Percentiles rank a stretch among this genome's conserved stretches.
Conservation (phyloP, 1,140 invertebrate species). For the Homalodisca vitripennis region DNA sequence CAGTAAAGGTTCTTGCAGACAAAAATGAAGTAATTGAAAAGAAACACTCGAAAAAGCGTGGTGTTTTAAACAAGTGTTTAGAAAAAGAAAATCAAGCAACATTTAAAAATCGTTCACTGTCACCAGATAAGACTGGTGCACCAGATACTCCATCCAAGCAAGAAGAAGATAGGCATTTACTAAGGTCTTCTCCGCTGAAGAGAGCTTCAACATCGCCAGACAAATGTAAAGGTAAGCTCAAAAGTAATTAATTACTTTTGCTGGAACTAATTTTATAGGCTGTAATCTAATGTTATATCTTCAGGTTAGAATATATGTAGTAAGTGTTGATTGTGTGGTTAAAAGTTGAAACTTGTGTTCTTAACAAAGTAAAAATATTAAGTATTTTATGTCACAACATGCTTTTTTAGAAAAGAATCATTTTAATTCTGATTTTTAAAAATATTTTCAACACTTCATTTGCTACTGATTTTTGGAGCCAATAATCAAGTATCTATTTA, state of each 20-base stretch:
- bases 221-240: background rate
- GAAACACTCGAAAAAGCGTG: background rate
- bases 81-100: background rate
- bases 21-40: background rate
- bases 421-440: too few relatives aligned
- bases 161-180: background rate
- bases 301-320: background rate
- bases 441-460: too few relatives aligned
- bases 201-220: background rate
- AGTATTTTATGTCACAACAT: too few relatives aligned
- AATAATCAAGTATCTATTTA: too few relatives aligned
- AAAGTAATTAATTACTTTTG: too few relatives aligned
- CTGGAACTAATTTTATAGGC: too few relatives aligned
- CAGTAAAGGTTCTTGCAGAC: background rate
- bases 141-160: background rate
- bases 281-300: background rate
- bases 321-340: background rate
- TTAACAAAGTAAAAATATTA: background rate
- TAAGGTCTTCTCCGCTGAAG: background rate
- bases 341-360: background rate
- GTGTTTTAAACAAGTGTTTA: background rate
- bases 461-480: too few relatives aligned
- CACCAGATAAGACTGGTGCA: background rate
- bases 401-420: too few relatives aligned
- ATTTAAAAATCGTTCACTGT: background rate